Conservation (phyloP, 2,797 vertebrate genomes). For the Sebastolobus alascanus region DNA sequence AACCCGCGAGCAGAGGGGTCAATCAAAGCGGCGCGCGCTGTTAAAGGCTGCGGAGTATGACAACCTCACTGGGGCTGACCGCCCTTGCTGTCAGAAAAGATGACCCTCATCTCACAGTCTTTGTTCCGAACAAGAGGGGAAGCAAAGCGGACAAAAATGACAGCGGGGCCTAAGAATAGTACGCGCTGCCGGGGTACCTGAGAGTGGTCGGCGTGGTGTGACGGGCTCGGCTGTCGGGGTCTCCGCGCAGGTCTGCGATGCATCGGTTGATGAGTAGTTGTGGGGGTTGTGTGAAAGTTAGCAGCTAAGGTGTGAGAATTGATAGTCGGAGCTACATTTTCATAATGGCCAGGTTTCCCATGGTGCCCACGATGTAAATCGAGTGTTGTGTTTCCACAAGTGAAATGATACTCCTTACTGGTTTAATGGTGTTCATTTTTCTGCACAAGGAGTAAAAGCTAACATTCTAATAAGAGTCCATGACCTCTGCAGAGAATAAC, state of each 20-base stretch:
- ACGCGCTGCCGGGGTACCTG: slow-evolving; percentile 48
- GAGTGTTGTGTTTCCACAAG: not conserved
- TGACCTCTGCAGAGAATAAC: not conserved
- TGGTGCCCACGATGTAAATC: not conserved
- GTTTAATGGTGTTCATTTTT: not conserved
- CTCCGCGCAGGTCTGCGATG: not conserved
- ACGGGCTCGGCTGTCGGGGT: not conserved
- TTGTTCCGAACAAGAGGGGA: slow-evolving; percentile 65
- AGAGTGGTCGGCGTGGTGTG: slow-evolving; percentile 22
- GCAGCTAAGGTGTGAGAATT: not conserved
- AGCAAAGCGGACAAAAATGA: slow-evolving; percentile 46
- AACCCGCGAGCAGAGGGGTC: slow-evolving; percentile 26
- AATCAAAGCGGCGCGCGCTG: slow-evolving; percentile 17
- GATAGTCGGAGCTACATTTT: not conserved
- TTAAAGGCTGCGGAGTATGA: slow-evolving; percentile 60
- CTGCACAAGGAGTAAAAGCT: not conserved
- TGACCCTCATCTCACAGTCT: slow-evolving; percentile 74
- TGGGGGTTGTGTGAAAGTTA: not conserved
- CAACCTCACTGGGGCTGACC: slow-evolving; percentile 64
- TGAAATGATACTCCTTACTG: not conserved
- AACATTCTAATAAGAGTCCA: not conserved
- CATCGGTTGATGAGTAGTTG: not conserved
- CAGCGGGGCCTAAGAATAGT: slow-evolving; percentile 50
- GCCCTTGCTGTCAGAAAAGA: slow-evolving; percentile 71
- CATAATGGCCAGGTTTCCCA: not conserved